Percentiles rank a stretch among this genome's conserved stretches.
Evolutionary conservation across 2,888 invertebrate genomes (phyloP).

Genomic region (Graphium colonna): DNA sequence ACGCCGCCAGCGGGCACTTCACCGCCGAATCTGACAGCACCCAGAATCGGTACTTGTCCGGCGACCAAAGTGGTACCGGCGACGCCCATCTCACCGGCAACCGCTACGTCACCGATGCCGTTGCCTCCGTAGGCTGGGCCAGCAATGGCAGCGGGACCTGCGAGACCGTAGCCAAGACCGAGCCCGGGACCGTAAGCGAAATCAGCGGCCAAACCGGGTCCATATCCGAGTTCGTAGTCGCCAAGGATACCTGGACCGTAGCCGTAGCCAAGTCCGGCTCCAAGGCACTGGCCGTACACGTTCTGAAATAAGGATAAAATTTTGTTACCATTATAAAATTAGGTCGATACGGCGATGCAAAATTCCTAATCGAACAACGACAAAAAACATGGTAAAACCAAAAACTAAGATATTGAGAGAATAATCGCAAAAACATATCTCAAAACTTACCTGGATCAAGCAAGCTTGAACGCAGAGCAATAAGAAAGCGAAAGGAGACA

Average conservation of each 20-base stretch:
- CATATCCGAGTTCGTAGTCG: conserved; percentile 2
- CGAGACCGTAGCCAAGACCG: conserved; percentile 11
- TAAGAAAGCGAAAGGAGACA: conserved; percentile 39
- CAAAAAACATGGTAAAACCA: too few species aligned
- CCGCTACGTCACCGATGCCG: conserved; percentile 32
- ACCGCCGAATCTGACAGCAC: too few species aligned
- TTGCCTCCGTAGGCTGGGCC: conserved; percentile 30
- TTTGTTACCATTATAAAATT: neutral
- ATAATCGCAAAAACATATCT: neutral
- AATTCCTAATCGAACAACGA: too few species aligned
- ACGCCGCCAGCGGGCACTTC: too few species aligned
- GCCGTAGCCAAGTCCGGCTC: too few species aligned
- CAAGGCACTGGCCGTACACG: too few species aligned
- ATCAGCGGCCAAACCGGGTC: conserved; percentile 2
- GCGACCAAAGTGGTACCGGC: too few species aligned
- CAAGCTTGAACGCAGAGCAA: too few species aligned
- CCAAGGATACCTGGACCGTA: conserved; percentile 3
- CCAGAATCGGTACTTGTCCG: too few species aligned
- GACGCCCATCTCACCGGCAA: conserved; percentile 36
- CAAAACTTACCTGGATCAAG: conserved; percentile 39
- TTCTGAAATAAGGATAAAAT: conserved; percentile 25
- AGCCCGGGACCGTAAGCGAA: conserved; percentile 10
- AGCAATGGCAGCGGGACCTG: too few species aligned
- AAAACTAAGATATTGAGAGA: too few species aligned
- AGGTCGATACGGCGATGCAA: neutral